Base-by-base conservation (phyloP, 2,888 invertebrate species). In the Lycocerus yunnanus region DNA sequence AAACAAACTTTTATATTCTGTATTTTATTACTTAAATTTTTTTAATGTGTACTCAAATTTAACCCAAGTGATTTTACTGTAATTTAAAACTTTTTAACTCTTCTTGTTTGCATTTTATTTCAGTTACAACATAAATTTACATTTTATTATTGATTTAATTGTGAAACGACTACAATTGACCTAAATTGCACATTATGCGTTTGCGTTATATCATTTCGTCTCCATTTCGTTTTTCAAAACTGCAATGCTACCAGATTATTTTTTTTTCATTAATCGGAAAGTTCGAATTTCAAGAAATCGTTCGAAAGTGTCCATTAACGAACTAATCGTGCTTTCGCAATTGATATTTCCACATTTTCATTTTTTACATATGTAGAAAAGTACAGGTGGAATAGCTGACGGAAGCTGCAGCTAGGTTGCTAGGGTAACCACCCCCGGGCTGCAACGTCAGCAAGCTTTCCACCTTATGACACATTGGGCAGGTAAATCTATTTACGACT, bases 351-450 rank as follows among this genome's bases (percentile, higher is more conserved):
- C 21, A 59, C 16, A 63, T 58, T 60, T 43, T 61, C 15, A 21
- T 16, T 71, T 24, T 66, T 69, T 72, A 69, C 73, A 68, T 75
- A 75, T 71, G 73, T 70, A 70, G 21, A 18, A 63, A 68, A 73
- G 61, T 73, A 73, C 75, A 75, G 73, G 75, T 75, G 58, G 43
- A 72, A 75, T 66, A 27, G 68, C 66, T 72, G 70, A 67, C 68
- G 74, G 71, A 76, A 72, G 76, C 74, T 78, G 76, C 76, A 76
- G 71, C 76, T 43, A 66, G 76, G 78, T 78, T 78, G 78, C 78
- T 73, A 76, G 73, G 76, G 78, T 72, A 76, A 78, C 76, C 78
- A 69, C 73, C 76, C 76, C 78, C 76, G 78, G 78, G 78, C 76
- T 74, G 70, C 78, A 73, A 68, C 70, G 70, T 76, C 71, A 72